phyloP scores from a whole-genome alignment of 2,888 invertebrate species.

The Meloe dianella region DNA sequence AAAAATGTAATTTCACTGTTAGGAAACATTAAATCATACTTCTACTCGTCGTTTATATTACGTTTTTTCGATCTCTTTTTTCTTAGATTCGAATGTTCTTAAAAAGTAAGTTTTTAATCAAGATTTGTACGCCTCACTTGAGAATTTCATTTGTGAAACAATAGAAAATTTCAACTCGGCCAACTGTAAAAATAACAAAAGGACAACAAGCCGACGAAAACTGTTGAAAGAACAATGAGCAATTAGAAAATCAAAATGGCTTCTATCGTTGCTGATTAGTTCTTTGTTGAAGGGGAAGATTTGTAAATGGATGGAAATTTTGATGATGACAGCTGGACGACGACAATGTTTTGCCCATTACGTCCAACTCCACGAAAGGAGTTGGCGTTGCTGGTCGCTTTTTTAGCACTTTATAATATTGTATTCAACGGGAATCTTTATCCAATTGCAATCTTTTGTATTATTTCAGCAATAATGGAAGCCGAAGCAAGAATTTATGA shows the following conservation, averaged over 20 bases:
- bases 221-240: slow-evolving; percentile 36
- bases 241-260: slow-evolving; percentile 40
- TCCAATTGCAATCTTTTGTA: not conserved
- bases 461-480: not conserved
- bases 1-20: not conserved
- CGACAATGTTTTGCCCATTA: not conserved
- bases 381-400: not conserved
- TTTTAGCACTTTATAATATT: not conserved
- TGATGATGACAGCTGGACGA: not conserved
- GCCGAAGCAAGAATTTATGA: not conserved
- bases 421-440: not conserved
- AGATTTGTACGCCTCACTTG: slow-evolving; percentile 21
- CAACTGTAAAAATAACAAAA: slow-evolving; percentile 40
- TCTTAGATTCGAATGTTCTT: not conserved
- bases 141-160: slow-evolving; percentile 24
- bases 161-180: slow-evolving; percentile 27
- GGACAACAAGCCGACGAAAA: slow-evolving; percentile 33
- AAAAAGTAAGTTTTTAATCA: slow-evolving; percentile 16
- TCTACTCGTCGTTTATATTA: not conserved
- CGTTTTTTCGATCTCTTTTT: not conserved
- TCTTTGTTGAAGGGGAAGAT: slow-evolving; percentile 18
- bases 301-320: not conserved
- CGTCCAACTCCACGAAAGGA: too few species aligned
- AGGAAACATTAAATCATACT: not conserved
- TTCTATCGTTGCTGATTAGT: slow-evolving; percentile 32